Percentiles rank a stretch among this genome's conserved stretches.
Evolutionary conservation across 2,113 vertebrate species (phyloP).

Genomic region (Rhinolophus ferrumequinum): DNA sequence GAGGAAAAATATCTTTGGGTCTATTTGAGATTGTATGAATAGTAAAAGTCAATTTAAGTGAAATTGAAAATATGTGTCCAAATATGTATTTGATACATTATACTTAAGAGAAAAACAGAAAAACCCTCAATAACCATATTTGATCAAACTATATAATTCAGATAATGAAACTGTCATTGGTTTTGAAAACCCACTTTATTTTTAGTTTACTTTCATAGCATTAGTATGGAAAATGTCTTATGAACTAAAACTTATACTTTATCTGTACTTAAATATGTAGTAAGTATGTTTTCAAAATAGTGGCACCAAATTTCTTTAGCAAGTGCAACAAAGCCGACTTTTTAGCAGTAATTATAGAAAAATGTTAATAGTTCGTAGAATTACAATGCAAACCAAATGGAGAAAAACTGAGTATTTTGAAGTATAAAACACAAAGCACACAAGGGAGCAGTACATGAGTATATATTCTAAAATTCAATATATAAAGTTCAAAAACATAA

Average conservation of each 20-base stretch:
- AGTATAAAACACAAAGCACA: not conserved
- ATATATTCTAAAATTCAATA: not conserved
- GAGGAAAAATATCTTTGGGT: not conserved
- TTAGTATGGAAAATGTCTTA: conserved; percentile 6
- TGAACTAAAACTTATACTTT: not conserved
- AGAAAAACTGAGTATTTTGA: conserved; percentile 12
- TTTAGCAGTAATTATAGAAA: conserved; percentile 1
- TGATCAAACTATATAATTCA: not conserved
- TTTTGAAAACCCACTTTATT: not conserved
- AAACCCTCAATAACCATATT: not conserved
- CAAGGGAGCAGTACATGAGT: not conserved
- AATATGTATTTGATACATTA: not conserved
- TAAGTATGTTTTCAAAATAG: conserved; percentile 24
- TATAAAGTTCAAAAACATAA: not conserved
- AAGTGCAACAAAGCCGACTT: not conserved
- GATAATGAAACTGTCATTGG: not conserved
- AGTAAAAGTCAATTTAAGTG: not conserved
- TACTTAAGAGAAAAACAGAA: not conserved
- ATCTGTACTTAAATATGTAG: not conserved
- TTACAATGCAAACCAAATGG: not conserved
- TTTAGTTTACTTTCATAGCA: not conserved
- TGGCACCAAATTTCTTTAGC: conserved; percentile 13
- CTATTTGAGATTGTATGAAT: not conserved
- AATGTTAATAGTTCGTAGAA: conserved; percentile 33
- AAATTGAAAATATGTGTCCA: conserved; percentile 18